These are phyloP conservation scores for Eleginops maclovinus DNA, from an alignment of 2,113 vertebrate genomes.

Conservation along the genomic window DNA sequence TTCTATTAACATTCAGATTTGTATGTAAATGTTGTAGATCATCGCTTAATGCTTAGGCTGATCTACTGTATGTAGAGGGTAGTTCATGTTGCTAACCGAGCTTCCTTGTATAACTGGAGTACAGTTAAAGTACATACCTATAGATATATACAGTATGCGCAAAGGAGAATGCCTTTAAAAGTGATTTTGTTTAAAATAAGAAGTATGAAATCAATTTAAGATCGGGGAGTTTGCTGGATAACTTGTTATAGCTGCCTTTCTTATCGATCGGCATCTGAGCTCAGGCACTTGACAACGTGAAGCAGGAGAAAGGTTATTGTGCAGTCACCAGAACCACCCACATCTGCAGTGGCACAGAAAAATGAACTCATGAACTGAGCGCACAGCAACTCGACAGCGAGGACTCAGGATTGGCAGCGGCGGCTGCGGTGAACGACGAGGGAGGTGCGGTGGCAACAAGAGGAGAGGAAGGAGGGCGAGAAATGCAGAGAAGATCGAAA, in stretches of 20 bases:
- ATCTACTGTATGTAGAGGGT: too few species aligned
- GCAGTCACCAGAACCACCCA: conserved; percentile 80
- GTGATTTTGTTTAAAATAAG: not conserved
- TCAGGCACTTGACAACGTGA: conserved; percentile 64
- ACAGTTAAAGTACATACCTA: not conserved
- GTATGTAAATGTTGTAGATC: too few species aligned
- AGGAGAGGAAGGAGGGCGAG: conserved; percentile 21
- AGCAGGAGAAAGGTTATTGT: conserved; percentile 74
- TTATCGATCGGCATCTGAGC: conserved; percentile 69
- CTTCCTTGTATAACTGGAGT: too few species aligned
- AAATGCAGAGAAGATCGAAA: conserved; percentile 30
- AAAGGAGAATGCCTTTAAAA: conserved; percentile 12
- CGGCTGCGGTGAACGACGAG: conserved; percentile 32
- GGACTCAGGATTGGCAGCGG: conserved; percentile 26
- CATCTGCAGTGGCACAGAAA: conserved; percentile 74
- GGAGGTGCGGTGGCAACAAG: conserved; percentile 53
- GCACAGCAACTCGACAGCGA: conserved; percentile 31
- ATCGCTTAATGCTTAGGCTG: too few species aligned
- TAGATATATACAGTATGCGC: not conserved
- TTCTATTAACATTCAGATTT: too few species aligned
- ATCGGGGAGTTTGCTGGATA: conserved; percentile 49
- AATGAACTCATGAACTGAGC: conserved; percentile 53
- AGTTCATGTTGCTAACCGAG: too few species aligned
- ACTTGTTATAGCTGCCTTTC: conserved; percentile 57
- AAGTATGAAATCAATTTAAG: conserved; percentile 40